Evolutionary conservation across 2,888 invertebrate species (phyloP), one percentile per base, ranked within the genome.

Genomic region (Parnassius glacialis): DNA sequence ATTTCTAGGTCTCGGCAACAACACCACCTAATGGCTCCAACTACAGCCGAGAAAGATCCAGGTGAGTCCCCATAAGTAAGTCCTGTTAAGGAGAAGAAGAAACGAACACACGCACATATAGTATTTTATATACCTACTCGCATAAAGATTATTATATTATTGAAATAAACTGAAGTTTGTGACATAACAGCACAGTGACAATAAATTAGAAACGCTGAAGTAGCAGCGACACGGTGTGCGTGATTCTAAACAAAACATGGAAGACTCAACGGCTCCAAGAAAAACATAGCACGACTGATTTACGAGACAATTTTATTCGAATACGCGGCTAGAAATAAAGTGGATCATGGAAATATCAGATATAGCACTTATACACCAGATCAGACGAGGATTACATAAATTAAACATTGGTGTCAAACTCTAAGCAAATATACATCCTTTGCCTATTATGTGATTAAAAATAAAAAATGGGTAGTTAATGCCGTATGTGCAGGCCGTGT

Each of bases 161-260:
- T 65, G 64, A 68, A 55, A 59, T 62, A 55, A 20, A 55, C 41
- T 47, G 20, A 47, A 59, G 45, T 43, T 55, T 44, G 68, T 71
- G 64, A 67, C 72, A 67, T 70, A 77, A 75, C 76, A 83, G 83
- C 83, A 80, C 83, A 75, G 74, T 78, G 71, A 71, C 70, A 74
- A 78, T 90, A 89, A 90, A 90, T 90, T 88, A 89, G 81, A 84
- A 84, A 81, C 77, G 79, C 74, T 69, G 74, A 67, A 81, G 78
- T 78, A 75, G 78, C 75, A 76, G 76, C 73, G 83, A 87, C 87
- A 83, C 84, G 85, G 80, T 84, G 87, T 87, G 90, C 90, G 90
- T 91, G 90, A 86, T 89, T 79, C 85, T 87, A 87, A 89, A 89
- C 90, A 90, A 90, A 91, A 91, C 88, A 91, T 74, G 73, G 79